Conservation (phyloP, 1,140 invertebrate species). For the Metaphire vulgaris region DNA sequence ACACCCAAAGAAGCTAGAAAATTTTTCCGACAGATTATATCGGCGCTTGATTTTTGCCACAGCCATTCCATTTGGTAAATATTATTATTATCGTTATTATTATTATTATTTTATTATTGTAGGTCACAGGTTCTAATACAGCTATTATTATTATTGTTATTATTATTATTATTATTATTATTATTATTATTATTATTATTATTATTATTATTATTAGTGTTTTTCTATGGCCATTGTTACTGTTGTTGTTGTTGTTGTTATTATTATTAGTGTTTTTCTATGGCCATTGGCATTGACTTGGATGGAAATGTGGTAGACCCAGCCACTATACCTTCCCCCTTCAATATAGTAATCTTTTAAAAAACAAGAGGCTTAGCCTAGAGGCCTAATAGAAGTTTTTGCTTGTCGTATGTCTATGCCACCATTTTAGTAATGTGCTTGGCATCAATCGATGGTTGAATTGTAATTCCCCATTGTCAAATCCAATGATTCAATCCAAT, state of each 20-base stretch:
- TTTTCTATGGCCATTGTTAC: not conserved
- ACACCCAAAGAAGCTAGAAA: constrained; percentile 95
- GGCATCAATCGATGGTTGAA: too few species aligned
- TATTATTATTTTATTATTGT: constrained; percentile 17
- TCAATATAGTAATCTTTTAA: too few species aligned
- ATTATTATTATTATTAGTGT: constrained; percentile 26
- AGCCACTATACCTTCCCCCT: too few species aligned
- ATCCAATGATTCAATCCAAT: too few species aligned
- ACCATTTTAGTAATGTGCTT: too few species aligned
- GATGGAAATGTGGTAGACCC: too few species aligned
- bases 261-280: constrained; percentile 31
- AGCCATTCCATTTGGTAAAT: constrained; percentile 98
- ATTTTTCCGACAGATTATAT: constrained; percentile 99
- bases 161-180: constrained; percentile 27
- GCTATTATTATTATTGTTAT: constrained; percentile 2
- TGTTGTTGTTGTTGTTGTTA: not conserved
- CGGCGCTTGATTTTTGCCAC: constrained; percentile 98
- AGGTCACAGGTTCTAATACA: too few species aligned
- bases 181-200: not conserved
- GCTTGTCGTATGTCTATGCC: too few species aligned
- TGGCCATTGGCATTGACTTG: too few species aligned
- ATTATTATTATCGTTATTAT: not conserved
- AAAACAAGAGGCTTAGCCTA: too few species aligned
- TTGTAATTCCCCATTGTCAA: too few species aligned
- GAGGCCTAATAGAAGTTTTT: too few species aligned